Evolutionary conservation across 2,797 vertebrate species (phyloP).

Genomic region (Nannoperca australis): DNA sequence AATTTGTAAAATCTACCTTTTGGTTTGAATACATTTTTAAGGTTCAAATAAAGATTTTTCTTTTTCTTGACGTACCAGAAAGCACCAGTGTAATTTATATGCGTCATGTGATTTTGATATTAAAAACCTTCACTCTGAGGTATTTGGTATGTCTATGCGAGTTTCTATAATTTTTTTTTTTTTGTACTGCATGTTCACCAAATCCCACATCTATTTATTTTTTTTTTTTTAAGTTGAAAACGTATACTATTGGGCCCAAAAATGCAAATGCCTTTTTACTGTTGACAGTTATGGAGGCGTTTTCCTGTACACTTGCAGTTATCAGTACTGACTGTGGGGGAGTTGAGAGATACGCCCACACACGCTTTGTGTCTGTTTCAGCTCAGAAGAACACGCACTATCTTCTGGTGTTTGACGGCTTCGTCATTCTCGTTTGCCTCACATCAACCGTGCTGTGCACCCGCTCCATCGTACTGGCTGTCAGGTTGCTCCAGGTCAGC

Average conservation of each 20-base stretch:
- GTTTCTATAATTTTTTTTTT: background rate
- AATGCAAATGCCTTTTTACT: background rate
- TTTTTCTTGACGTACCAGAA: too few species aligned
- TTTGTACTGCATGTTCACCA: background rate
- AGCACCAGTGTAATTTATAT: background rate
- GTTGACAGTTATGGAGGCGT: conserved; percentile 32
- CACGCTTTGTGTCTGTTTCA: conserved; percentile 68
- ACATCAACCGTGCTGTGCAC: conserved; percentile 92
- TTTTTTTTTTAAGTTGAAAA: background rate
- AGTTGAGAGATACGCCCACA: conserved; percentile 50
- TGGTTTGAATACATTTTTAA: background rate
- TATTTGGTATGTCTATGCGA: background rate
- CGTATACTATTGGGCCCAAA: background rate
- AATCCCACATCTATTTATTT: background rate
- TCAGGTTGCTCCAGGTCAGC: conserved; percentile 90
- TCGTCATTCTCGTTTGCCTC: conserved; percentile 92
- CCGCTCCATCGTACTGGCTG: conserved; percentile 92
- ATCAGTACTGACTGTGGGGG: conserved; percentile 53
- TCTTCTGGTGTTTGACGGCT: conserved; percentile 91
- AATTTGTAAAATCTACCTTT: conserved; percentile 1
- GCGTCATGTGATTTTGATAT: background rate
- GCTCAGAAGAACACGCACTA: conserved; percentile 93
- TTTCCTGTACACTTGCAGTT: conserved; percentile 33
- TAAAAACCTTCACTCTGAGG: background rate
- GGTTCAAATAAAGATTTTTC: background rate